Evolutionary conservation across 2,113 vertebrate species (phyloP).

Genomic region (Fulmarus glacialis): DNA sequence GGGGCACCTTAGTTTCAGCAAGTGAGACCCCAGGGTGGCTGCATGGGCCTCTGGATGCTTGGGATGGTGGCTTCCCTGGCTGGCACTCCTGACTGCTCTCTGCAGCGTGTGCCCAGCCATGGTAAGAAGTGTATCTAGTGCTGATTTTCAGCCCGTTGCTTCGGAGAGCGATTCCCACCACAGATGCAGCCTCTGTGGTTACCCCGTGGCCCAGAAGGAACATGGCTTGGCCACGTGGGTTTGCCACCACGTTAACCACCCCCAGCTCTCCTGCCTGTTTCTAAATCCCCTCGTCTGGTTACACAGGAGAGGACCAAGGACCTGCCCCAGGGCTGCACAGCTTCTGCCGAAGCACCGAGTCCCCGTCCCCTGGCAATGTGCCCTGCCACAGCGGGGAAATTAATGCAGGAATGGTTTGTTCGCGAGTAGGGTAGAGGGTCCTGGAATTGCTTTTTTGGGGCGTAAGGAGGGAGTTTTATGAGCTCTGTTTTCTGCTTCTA

Average conservation of each 20-base stretch:
- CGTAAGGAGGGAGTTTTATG: conserved; percentile 29
- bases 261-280: background rate
- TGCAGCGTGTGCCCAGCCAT: background rate
- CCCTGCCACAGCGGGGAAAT: background rate
- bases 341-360: background rate
- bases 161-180: fast-evolving
- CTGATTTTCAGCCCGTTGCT: background rate
- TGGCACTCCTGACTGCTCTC: background rate
- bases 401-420: conserved; percentile 3
- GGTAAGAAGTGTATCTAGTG: background rate
- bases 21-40: background rate
- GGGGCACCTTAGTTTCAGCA: background rate
- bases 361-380: background rate
- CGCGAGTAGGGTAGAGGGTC: background rate
- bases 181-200: background rate
- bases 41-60: background rate
- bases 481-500: conserved; percentile 48
- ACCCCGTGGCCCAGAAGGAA: background rate
- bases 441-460: conserved; percentile 5
- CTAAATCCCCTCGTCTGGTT: background rate
- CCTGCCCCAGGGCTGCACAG: background rate
- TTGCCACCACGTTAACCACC: background rate
- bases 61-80: background rate
- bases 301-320: background rate
- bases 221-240: fast-evolving